Evolutionary conservation across 2,888 invertebrate genomes (phyloP), one percentile per base, ranked within the genome.

Genomic region (Caradrina clavipalpis): DNA sequence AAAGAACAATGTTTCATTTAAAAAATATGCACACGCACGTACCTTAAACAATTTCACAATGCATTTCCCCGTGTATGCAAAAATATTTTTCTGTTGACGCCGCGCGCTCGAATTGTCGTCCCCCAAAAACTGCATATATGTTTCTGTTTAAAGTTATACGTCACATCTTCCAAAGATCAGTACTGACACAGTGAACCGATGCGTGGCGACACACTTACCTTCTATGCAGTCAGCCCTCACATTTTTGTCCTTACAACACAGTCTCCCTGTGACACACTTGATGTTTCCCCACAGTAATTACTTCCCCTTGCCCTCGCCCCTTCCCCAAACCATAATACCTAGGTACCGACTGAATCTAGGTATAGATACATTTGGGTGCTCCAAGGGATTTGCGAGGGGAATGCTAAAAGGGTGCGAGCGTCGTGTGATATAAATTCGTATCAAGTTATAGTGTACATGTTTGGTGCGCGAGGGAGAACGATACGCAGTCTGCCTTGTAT

Each of bases 101-200:
- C 15, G 26, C 70, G 1, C 13, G 13, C 59, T 56, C 21, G 56
- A 63, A 68, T 35, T 55, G n/a, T 21, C 69, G 22, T 73, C 63
- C 63, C 81, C 73, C 82, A 74, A 81, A 84, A 86, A 81, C 77
- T 82, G 62, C 78, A 84, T 81, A 77, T 76, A 80, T 79, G 80
- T 81, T 73, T 77, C 83, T 80, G 81, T 76, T 63, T 63, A 76
- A 51, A 73, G 45, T 65, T 80, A 69, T 65, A 77, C 82, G 81
- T 81, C 81, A 86, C 81, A 85, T 92, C 89, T 90, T 91, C 86
- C 90, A 93, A 93, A 94, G 92, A 95, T 94, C 93, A 94, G 89
- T 92, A 91, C 90, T 96, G 95, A 95, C 95, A 96, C 94, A 95
- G 95, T 96, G 95, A 95, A 95, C 95, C 92, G 94, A 92, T 88